Evolutionary conservation across 2,797 vertebrate species (phyloP).

Genomic region (Pitangus sulphuratus): DNA sequence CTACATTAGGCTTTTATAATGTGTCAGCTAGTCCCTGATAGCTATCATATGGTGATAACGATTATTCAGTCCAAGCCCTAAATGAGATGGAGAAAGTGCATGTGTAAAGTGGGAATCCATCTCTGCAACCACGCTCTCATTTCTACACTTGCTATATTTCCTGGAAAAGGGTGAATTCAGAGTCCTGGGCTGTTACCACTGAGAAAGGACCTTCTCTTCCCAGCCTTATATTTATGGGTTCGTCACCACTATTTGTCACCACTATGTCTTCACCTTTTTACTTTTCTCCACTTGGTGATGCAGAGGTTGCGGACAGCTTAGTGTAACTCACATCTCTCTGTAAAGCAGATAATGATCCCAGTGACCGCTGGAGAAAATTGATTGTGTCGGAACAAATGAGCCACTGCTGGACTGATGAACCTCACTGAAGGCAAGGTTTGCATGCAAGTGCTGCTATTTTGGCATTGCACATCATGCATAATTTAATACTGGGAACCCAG

Average conservation of each 20-base stretch:
- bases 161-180: neutral
- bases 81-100: neutral
- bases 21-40: conserved; percentile 37
- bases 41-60: conserved; percentile 48
- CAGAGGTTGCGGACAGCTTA: conserved; percentile 21
- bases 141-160: neutral
- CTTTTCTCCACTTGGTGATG: neutral
- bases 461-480: conserved; percentile 63
- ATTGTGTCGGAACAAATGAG: conserved; percentile 65
- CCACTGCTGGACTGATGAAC: conserved; percentile 57
- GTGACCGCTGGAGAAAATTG: conserved; percentile 56
- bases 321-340: conserved; percentile 2
- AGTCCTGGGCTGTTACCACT: neutral
- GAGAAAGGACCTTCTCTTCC: neutral
- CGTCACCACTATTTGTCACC: neutral
- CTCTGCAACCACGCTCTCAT: neutral
- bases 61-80: conserved; percentile 1
- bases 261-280: conserved; percentile 37
- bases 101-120: neutral
- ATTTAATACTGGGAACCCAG: conserved; percentile 64
- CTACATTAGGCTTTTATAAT: conserved; percentile 41
- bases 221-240: neutral
- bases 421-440: conserved; percentile 58
- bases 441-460: conserved; percentile 46
- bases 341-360: conserved; percentile 49